phyloP scores from a whole-genome alignment of 2,113 vertebrate species.

The Pterocles burchelli region DNA sequence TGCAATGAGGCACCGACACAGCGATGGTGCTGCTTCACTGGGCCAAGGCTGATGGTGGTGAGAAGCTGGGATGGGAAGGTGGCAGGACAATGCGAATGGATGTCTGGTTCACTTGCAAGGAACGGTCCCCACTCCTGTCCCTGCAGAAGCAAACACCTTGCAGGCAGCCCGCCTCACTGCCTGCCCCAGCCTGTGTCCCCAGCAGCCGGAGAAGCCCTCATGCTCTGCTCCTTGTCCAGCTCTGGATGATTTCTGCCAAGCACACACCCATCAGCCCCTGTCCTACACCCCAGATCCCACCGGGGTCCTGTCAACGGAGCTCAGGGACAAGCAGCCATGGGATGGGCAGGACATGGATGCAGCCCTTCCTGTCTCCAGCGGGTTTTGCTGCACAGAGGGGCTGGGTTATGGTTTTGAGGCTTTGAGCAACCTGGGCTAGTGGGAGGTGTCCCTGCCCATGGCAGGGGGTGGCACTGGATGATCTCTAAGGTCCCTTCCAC shows the following conservation, averaged over 20 bases:
- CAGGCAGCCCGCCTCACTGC: not conserved
- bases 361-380: not conserved
- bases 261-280: not conserved
- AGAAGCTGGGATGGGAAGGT: not conserved
- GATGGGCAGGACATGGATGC: not conserved
- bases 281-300: not conserved
- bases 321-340: not conserved
- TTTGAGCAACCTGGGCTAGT: too few relatives aligned
- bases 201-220: not conserved
- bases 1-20: fast-evolving
- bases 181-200: not conserved
- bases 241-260: not conserved
- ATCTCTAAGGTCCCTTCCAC: too few relatives aligned
- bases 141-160: not conserved
- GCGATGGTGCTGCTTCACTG: not conserved
- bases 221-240: not conserved
- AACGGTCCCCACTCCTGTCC: not conserved
- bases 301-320: not conserved
- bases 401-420: not conserved
- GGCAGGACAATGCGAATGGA: not conserved
- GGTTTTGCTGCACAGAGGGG: not conserved
- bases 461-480: too few relatives aligned
- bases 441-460: too few relatives aligned
- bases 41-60: not conserved
- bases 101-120: not conserved